These are phyloP conservation scores for Marmota flaviventris DNA, from an alignment of 2,113 vertebrate genomes.

Conservation along the genomic window DNA sequence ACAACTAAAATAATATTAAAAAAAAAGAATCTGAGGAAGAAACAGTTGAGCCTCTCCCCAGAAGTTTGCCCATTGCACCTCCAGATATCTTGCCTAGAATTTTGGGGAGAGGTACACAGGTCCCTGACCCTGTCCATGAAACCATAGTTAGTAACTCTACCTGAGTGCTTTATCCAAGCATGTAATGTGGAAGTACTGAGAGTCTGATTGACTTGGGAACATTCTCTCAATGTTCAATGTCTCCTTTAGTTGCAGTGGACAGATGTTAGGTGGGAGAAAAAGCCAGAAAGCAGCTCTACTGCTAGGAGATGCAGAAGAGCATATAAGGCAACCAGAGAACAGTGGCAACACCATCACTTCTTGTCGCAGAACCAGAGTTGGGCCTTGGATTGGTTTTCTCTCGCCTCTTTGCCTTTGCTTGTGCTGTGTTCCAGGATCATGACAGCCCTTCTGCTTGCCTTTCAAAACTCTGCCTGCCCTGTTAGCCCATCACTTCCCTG, in stretches of 20 bases:
- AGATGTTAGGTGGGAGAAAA: neutral
- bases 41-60: neutral
- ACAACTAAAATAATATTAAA: too few species aligned
- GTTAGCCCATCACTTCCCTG: neutral
- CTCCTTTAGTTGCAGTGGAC: neutral
- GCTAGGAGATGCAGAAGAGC: neutral
- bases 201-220: neutral
- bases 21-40: neutral
- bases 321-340: neutral
- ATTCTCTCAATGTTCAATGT: neutral
- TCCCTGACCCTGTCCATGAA: neutral
- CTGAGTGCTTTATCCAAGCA: neutral
- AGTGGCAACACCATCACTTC: fast-evolving
- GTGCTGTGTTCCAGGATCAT: neutral
- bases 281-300: neutral
- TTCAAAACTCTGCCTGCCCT: neutral
- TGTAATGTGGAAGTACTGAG: neutral
- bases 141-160: neutral
- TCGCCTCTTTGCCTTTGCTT: neutral
- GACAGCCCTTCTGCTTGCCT: neutral
- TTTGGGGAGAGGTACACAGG: neutral
- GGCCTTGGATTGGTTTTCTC: neutral
- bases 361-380: neutral
- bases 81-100: neutral
- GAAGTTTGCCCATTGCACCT: neutral